A percentile compares a stretch with the other conserved stretches of the same genome.
Evolutionary conservation across 2,113 vertebrate genomes (phyloP).

Genomic region (Cervus canadensis): DNA sequence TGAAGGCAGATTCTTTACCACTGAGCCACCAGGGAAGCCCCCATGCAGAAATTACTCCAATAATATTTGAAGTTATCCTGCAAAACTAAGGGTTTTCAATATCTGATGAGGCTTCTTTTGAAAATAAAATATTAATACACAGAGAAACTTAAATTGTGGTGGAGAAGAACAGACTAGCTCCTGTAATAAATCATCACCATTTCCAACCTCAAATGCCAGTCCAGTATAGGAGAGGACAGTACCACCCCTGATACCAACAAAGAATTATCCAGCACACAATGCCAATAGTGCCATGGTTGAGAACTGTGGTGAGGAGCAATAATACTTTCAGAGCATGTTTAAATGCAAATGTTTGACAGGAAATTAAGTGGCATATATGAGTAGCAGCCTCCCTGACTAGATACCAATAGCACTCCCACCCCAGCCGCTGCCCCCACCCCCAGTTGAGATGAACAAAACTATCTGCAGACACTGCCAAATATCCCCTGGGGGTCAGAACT

Average conservation of each 20-base stretch:
- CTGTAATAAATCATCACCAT: background rate
- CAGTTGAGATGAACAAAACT: constrained; percentile 12
- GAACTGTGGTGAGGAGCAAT: background rate
- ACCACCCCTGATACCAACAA: background rate
- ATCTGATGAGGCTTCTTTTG: background rate
- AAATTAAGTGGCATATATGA: background rate
- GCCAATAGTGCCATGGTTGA: background rate
- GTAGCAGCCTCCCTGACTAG: background rate
- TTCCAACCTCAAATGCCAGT: background rate
- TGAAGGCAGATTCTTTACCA: background rate
- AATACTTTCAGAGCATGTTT: background rate
- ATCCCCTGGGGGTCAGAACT: background rate
- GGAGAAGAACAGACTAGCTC: background rate
- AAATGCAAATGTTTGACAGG: background rate
- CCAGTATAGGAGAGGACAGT: background rate
- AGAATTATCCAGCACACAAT: background rate
- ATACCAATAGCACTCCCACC: background rate
- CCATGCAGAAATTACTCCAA: background rate
- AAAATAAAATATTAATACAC: background rate
- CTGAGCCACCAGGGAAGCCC: background rate
- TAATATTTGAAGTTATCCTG: background rate
- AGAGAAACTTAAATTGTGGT: background rate
- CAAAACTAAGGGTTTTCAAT: background rate
- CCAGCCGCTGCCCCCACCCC: no score
- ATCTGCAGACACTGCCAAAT: background rate